These are phyloP conservation scores for Cacatua alba DNA, from an alignment of 2,113 vertebrate species.

Conservation along the genomic window DNA sequence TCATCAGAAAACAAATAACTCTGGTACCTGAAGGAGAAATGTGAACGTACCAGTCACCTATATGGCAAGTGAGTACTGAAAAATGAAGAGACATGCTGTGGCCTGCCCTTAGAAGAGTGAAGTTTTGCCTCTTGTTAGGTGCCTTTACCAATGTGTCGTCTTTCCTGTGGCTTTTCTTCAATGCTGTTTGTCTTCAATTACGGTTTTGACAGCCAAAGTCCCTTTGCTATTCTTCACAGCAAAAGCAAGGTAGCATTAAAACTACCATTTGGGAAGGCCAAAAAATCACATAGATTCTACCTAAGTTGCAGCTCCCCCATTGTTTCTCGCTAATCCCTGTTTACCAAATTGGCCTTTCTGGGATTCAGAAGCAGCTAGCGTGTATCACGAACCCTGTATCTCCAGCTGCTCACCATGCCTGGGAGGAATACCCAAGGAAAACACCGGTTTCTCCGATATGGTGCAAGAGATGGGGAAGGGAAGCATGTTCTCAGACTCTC, in stretches of 20 bases:
- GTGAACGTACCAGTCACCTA: neutral
- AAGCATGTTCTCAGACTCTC: neutral
- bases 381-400: neutral
- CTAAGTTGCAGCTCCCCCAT: neutral
- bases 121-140: neutral
- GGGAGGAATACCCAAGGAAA: neutral
- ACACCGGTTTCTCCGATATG: neutral
- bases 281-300: neutral
- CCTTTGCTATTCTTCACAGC: neutral
- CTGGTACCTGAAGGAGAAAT: neutral
- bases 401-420: neutral
- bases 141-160: neutral
- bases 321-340: neutral
- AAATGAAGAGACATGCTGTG: neutral
- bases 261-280: neutral
- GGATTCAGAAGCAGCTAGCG: neutral
- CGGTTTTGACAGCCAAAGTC: neutral
- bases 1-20: neutral
- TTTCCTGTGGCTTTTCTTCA: neutral
- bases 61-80: neutral
- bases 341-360: neutral
- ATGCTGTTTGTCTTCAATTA: neutral
- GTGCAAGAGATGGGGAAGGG: neutral
- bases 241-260: neutral
- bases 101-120: neutral